A percentile compares a stretch with the other conserved stretches of the same genome.
Conservation (phyloP, 1,140 invertebrate genomes). For the Rhizoglyphus robini region DNA sequence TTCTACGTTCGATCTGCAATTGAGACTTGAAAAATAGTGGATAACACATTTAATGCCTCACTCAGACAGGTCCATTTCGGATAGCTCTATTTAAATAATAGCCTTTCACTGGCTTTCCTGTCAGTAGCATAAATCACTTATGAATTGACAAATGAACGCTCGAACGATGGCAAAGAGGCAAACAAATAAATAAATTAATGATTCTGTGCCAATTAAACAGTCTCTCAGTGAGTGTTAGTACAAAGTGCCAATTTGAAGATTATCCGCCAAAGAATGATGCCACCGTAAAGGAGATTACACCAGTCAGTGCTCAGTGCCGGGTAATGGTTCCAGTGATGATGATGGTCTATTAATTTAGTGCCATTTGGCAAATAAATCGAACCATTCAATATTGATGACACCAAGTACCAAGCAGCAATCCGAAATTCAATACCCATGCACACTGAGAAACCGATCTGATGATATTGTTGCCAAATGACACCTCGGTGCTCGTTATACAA, state of each 20-base stretch:
- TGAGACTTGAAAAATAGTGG: neutral
- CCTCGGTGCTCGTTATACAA: too few species aligned
- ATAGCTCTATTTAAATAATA: slow-evolving; percentile 6
- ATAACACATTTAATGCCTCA: too few species aligned
- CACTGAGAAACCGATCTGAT: too few species aligned
- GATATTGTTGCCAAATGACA: too few species aligned
- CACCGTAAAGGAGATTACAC: neutral
- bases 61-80: too few species aligned
- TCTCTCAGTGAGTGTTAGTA: neutral
- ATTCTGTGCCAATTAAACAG: neutral
- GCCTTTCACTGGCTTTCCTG: neutral
- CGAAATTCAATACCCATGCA: too few species aligned
- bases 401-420: neutral
- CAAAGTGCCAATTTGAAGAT: neutral
- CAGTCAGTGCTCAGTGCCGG: too few species aligned
- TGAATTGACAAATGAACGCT: neutral
- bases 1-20: neutral
- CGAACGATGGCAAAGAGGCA: neutral
- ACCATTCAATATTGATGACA: neutral
- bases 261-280: neutral
- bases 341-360: too few species aligned
- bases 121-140: neutral
- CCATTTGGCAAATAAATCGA: too few species aligned
- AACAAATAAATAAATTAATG: slow-evolving; percentile 9
- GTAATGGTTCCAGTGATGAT: neutral